Percentiles rank a stretch among this genome's conserved stretches.
phyloP scores from a whole-genome alignment of 2,113 vertebrate species.

The Megaceryle maxima region DNA sequence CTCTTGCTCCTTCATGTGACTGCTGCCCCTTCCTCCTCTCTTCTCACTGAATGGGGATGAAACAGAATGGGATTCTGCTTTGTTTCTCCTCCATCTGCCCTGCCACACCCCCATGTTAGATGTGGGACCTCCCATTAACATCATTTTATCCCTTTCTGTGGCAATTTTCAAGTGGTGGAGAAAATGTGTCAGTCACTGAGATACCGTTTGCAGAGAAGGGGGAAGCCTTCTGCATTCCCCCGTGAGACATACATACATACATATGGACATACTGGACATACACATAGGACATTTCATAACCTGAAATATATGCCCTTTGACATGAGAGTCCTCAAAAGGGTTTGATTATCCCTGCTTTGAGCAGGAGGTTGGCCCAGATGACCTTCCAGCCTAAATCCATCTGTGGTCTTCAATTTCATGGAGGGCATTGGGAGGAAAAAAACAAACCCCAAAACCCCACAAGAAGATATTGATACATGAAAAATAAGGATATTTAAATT shows the following conservation, averaged over 20 bases:
- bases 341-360: background rate
- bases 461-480: background rate
- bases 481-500: background rate
- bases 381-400: background rate
- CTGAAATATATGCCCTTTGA: background rate
- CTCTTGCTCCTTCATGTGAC: slow-evolving; percentile 36
- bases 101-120: background rate
- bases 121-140: background rate
- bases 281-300: background rate
- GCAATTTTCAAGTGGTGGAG: background rate
- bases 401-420: background rate
- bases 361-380: background rate
- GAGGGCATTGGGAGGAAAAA: background rate
- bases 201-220: background rate
- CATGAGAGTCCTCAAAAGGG: background rate
- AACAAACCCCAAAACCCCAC: accelerated
- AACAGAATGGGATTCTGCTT: slow-evolving; percentile 1
- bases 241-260: background rate
- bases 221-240: background rate
- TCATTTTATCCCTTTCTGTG: background rate
- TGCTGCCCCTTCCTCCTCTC: background rate
- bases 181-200: background rate
- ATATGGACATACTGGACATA: no score
- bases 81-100: background rate
- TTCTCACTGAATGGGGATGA: slow-evolving; percentile 36